Base-by-base conservation (phyloP, 2,797 vertebrate species). In the Agapornis canus region DNA sequence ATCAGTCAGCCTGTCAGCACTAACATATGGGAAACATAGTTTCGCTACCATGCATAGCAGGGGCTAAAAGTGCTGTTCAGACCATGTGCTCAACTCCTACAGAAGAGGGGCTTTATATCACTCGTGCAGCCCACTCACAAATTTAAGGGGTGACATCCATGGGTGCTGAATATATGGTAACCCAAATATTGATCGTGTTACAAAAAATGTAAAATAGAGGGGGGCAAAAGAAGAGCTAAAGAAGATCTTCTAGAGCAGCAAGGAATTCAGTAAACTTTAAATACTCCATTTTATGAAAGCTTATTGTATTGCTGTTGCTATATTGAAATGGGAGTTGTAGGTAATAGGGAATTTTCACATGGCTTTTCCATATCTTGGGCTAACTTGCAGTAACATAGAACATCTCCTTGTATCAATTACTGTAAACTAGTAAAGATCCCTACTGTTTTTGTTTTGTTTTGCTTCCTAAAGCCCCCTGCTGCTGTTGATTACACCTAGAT, bases 401-500 rank as follows among this genome's bases (percentile, higher is more conserved):
- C 95, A 93, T 97, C 97, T 97, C 89, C 97, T 97, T 96, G 91
- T 98, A 97, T 98, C 97, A 98, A 97, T 98, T 98, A 97, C 98
- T 96, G 96, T 97, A 97, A 98, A 98, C 97, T 98, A 97, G 97
- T 97, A 97, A 96, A 98, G 98, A 98, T 97, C 96, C 98, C 98
- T 94, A 98, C 98, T 98, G 98, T 97, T 98, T 98, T 96, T 98
- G 98, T 98, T 98, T 98, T 98, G 98, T 98, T 98, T 98, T 98
- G 98, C 98, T 98, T 98, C 97, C 97, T 97, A 97, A 98, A 98
- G 90, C 98, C 98, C 98, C 98, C 98, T 98, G 98, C 98, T 98
- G 98, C 98, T 98, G 98, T 98, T 98, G 98, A 98, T 98, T 98
- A 98, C 98, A 98, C 98, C 98, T 98, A 98, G 98, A 98, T 98